Base-by-base conservation (phyloP, 2,797 vertebrate species). In the Etheostoma nigrum region DNA sequence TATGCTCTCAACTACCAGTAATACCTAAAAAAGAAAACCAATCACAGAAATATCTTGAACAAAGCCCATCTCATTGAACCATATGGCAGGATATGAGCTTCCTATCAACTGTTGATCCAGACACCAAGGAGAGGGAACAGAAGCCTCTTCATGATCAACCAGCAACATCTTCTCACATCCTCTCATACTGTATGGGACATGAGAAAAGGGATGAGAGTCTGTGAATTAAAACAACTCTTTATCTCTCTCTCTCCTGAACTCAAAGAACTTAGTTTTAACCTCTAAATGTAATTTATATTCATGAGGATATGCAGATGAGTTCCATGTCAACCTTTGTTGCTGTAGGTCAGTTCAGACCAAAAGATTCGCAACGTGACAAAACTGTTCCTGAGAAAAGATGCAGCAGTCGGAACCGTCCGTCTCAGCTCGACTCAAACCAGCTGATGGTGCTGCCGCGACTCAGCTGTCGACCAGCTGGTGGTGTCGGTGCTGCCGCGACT, bases 211-310 rank as follows among this genome's bases (percentile, higher is more conserved):
- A 16, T 2, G 0, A n/a, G 71, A 47, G 63, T 21, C 66, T 25
- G n/a, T 51, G 55, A 58, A 58, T 76, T 58, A 36, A 14, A 30
- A 2, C 14, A 60, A 53, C 52, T 54, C 55, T 52, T 72, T 42
- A 10, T 25, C 40, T 30, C 30, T 64, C 67, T n/a, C 60, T 51
- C 33, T 33, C 48, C 55, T 79, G 47, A 64, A 51, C 58, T 73
- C 73, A 70, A 74, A 61, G 10, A 40, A 40, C 36, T 40, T 40
- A 12, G 57, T 73, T 68, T 63, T 19, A 63, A 55, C 73, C 72
- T 86, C 59, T 59, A 78, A 48, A 74, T 61, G 49, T 83, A 68
- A 88, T 88, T 83, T 81, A 86, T 83, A 86, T 88, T 86, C 84
- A 86, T 83, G 82, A 86, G 77, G 49, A 68, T 30, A 67, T 67